A percentile compares a stretch with the other conserved stretches of the same genome.
phyloP scores from a whole-genome alignment of 2,888 invertebrate genomes.

The Agrotis ipsilon region DNA sequence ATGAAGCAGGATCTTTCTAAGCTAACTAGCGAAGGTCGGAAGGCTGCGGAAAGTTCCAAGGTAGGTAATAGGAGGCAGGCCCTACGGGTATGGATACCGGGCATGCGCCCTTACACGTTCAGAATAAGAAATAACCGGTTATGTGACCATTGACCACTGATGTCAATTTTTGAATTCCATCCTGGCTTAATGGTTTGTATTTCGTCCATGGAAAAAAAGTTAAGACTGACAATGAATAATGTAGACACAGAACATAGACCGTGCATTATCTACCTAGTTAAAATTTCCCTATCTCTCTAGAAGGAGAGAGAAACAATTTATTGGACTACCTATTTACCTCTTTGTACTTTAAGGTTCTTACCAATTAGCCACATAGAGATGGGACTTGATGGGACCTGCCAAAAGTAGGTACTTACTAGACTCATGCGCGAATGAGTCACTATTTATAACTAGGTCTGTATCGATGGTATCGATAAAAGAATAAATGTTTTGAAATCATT shows the following conservation, averaged over 20 bases:
- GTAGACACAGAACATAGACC: too few species aligned
- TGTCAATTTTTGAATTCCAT: constrained; percentile 24
- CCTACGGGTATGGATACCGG: constrained; percentile 16
- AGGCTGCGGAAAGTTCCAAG: constrained; percentile 60
- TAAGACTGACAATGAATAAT: too few species aligned
- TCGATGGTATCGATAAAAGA: constrained; percentile 21
- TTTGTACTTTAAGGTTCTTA: background rate
- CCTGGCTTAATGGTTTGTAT: background rate
- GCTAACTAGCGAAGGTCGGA: constrained; percentile 47
- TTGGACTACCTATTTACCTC: too few species aligned
- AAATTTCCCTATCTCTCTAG: too few species aligned
- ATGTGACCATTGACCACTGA: constrained; percentile 44
- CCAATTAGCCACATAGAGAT: constrained; percentile 35
- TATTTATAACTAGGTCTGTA: background rate
- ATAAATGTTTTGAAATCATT: constrained; percentile 1
- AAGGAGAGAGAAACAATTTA: too few species aligned
- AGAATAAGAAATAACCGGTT: constrained; percentile 58
- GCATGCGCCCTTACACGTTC: constrained; percentile 57
- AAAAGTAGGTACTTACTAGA: background rate
- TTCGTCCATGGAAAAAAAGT: too few species aligned
- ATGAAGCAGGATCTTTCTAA: constrained; percentile 57
- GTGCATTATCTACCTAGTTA: too few species aligned
- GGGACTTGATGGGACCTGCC: constrained; percentile 42
- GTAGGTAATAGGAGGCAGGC: constrained; percentile 47
- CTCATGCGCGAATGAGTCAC: constrained; percentile 17